phyloP scores from a whole-genome alignment of 2,797 vertebrate species.

The Percopsis omiscomaycus region DNA sequence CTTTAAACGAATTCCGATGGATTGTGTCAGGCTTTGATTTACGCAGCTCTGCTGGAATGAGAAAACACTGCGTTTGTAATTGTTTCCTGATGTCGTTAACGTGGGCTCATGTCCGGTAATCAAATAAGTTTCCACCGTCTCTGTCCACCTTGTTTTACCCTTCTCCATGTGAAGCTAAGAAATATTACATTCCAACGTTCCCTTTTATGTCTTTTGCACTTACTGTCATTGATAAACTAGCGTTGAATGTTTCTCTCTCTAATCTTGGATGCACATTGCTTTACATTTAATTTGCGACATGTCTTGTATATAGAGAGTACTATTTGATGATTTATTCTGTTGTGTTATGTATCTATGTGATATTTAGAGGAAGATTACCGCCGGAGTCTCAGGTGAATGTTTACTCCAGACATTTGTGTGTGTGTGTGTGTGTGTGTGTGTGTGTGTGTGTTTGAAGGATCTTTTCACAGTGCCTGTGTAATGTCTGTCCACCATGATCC shows the following conservation, averaged over 20 bases:
- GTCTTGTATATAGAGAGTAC: constrained; percentile 58
- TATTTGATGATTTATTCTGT: constrained; percentile 55
- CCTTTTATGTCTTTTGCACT: constrained; percentile 73
- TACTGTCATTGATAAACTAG: constrained; percentile 50
- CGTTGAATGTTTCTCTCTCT: constrained; percentile 48
- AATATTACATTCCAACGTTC: constrained; percentile 76
- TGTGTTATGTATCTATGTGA: constrained; percentile 54
- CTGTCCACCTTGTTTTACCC: constrained; percentile 67
- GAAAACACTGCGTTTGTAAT: constrained; percentile 75
- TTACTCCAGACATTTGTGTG: constrained; percentile 56
- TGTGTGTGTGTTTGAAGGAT: constrained; percentile 35
- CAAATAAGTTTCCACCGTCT: constrained; percentile 68
- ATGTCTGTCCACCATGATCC: constrained; percentile 54
- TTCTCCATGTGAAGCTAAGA: constrained; percentile 53
- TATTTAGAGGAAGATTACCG: constrained; percentile 67
- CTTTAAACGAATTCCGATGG: constrained; percentile 77
- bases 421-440: constrained; percentile 31
- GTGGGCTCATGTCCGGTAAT: constrained; percentile 72
- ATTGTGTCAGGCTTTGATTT: constrained; percentile 75
- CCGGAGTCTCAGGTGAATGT: constrained; percentile 74
- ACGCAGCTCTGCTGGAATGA: constrained; percentile 74
- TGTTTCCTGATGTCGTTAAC: constrained; percentile 73
- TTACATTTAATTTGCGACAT: constrained; percentile 59
- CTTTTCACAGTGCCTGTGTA: constrained; percentile 64
- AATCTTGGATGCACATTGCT: constrained; percentile 62